These are phyloP conservation scores for Aix galericulata DNA, from an alignment of 2,113 vertebrate species.

Conservation along the genomic window DNA sequence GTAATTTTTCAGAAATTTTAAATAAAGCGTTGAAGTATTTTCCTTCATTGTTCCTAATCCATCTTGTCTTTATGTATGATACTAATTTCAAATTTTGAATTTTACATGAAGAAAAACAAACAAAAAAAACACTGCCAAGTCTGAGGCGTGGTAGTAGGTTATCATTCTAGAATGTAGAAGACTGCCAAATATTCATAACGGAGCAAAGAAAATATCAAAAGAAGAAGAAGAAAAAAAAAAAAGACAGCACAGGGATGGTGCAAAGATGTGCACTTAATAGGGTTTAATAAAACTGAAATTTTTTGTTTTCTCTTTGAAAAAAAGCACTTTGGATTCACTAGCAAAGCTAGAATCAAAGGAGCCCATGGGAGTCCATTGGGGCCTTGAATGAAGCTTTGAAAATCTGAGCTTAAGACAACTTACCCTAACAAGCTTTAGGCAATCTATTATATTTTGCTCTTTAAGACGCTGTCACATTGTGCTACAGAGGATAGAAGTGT, in stretches of 20 bases:
- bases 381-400: constrained; percentile 41
- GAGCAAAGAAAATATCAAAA: not conserved
- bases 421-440: not conserved
- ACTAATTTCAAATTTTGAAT: not conserved
- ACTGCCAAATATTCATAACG: not conserved
- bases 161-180: not conserved
- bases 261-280: not conserved
- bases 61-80: not conserved
- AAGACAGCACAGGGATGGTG: not conserved
- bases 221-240: not conserved
- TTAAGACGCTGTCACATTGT: constrained; percentile 8
- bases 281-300: not conserved
- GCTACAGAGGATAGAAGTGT: not conserved
- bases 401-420: not conserved
- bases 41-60: not conserved
- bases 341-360: constrained; percentile 25
- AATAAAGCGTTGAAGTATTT: not conserved
- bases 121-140: not conserved
- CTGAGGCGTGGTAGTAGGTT: not conserved
- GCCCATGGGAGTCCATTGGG: not conserved
- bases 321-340: constrained; percentile 7
- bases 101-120: not conserved
- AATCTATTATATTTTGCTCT: not conserved
- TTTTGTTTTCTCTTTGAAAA: not conserved
- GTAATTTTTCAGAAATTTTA: not conserved